phyloP scores from a whole-genome alignment of 2,888 invertebrate species.

The Oligia latruncula region DNA sequence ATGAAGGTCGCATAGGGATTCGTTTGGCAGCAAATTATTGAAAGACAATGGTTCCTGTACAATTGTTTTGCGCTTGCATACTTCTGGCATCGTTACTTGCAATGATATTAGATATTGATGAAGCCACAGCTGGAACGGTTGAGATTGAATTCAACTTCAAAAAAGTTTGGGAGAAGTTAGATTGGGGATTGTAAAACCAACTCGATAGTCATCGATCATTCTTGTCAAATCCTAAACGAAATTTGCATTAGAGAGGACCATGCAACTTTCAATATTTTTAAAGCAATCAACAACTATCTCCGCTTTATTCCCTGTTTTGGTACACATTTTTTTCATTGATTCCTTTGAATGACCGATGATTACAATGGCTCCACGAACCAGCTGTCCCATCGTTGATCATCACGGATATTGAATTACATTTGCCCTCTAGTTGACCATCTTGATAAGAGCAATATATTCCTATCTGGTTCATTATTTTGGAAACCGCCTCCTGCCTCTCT shows the following conservation, averaged over 20 bases:
- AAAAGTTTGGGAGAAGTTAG: not conserved
- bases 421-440: constrained; percentile 7
- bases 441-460: not conserved
- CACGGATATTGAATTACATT: not conserved
- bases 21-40: constrained; percentile 24
- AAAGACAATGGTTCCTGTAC: not conserved
- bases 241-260: not conserved
- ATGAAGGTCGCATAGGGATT: constrained; percentile 27
- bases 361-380: not conserved
- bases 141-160: not conserved
- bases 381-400: not conserved
- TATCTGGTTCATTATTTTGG: not conserved
- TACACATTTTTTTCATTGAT: not conserved
- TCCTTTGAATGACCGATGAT: not conserved
- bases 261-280: not conserved
- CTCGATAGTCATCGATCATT: not conserved
- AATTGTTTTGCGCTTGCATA: not conserved
- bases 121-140: not conserved
- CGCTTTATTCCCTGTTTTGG: not conserved
- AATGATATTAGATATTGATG: not conserved
- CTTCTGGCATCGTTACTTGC: not conserved
- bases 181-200: not conserved
- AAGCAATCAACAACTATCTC: not conserved
- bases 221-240: not conserved
- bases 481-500: not conserved